Evolutionary conservation across 1,140 invertebrate species (phyloP).

Genomic region (Belonocnema kinseyi): DNA sequence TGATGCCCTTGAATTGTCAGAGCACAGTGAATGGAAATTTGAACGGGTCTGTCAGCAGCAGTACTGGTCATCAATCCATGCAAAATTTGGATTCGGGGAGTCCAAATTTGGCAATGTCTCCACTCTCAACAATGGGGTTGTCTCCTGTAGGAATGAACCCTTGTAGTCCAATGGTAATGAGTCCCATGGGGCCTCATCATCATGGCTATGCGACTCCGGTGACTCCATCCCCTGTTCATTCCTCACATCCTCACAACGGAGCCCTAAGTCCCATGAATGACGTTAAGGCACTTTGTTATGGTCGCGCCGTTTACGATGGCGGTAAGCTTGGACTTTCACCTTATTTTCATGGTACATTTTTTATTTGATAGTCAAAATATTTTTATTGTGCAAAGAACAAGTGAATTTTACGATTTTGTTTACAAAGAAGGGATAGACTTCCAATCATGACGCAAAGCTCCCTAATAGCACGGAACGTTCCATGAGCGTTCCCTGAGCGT

Average conservation of each 20-base stretch:
- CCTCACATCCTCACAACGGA: slow-evolving; percentile 64
- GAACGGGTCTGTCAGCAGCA: slow-evolving; percentile 42
- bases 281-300: slow-evolving; percentile 68
- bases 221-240: slow-evolving; percentile 68
- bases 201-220: slow-evolving; percentile 69
- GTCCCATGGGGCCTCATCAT: slow-evolving; percentile 68
- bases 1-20: slow-evolving; percentile 64
- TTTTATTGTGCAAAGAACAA: no score
- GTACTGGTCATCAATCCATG: slow-evolving; percentile 61
- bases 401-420: no score
- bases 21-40: slow-evolving; percentile 42
- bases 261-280: slow-evolving; percentile 70
- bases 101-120: slow-evolving; percentile 66
- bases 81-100: slow-evolving; percentile 66
- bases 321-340: slow-evolving; percentile 49
- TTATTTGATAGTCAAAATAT: no score
- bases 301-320: slow-evolving; percentile 69
- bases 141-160: slow-evolving; percentile 68
- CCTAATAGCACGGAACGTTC: no score
- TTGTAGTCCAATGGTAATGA: slow-evolving; percentile 69
- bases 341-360: slow-evolving; percentile 23
- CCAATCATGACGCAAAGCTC: no score
- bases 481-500: no score
- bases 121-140: slow-evolving; percentile 70
- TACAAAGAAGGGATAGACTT: no score